Conservation (phyloP, 2,113 vertebrate species). For the Perognathus longimembris region DNA sequence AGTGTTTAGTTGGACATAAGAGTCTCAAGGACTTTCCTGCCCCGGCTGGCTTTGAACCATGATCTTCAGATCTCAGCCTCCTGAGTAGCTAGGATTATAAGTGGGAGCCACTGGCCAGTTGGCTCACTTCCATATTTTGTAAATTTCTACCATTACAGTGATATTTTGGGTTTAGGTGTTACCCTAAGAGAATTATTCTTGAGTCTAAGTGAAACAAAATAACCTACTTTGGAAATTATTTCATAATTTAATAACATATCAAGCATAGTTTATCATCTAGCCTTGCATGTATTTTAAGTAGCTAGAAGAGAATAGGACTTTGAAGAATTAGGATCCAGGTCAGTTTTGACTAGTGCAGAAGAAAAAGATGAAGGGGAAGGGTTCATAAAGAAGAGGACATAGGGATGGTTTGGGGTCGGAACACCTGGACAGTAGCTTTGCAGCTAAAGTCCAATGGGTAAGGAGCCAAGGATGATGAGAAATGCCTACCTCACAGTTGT, state of each 20-base stretch:
- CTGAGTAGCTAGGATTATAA: too few relatives aligned
- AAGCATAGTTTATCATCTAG: conserved; percentile 22
- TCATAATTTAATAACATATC: conserved; percentile 14
- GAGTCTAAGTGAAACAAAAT: conserved; percentile 36
- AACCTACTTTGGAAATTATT: background rate
- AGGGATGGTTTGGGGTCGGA: background rate
- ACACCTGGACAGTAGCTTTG: background rate
- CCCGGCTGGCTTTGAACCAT: too few relatives aligned
- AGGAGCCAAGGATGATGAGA: background rate
- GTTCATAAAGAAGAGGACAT: background rate
- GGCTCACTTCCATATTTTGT: background rate
- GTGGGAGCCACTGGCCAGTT: too few relatives aligned
- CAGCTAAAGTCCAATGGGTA: background rate
- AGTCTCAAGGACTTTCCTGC: too few relatives aligned
- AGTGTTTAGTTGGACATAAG: too few relatives aligned
- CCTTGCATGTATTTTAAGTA: conserved; percentile 21
- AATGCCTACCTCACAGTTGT: conserved; percentile 8
- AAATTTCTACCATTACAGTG: background rate
- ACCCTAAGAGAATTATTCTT: conserved; percentile 6
- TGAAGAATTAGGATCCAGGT: conserved; percentile 28
- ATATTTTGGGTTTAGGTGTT: conserved; percentile 48
- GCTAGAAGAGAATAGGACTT: conserved; percentile 49
- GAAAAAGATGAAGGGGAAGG: background rate
- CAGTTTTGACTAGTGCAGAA: background rate
- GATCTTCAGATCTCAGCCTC: too few relatives aligned